Percentiles rank a stretch among this genome's conserved stretches.
Evolutionary conservation across 1,140 invertebrate genomes (phyloP).

Genomic region (Drosophila ercepeae): DNA sequence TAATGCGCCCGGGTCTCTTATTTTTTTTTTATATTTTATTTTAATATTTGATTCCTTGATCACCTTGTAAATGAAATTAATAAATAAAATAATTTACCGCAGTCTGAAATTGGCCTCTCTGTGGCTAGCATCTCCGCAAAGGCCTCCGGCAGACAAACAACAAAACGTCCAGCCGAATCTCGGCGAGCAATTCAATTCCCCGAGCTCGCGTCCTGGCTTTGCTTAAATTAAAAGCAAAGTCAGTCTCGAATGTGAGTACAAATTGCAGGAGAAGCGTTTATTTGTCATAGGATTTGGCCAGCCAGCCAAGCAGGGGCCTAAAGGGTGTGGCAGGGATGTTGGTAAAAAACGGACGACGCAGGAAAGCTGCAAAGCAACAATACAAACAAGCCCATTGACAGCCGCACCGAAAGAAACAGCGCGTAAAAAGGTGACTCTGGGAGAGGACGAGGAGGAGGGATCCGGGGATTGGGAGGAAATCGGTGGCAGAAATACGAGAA

Average conservation of each 20-base stretch:
- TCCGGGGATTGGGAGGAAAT: constrained; percentile 9
- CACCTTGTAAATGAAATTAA: too few relatives aligned
- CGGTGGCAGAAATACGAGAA: constrained; percentile 27
- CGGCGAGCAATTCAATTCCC: constrained; percentile 42
- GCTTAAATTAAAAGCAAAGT: constrained; percentile 79
- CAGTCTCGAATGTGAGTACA: constrained; percentile 53
- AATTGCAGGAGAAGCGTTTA: constrained; percentile 76
- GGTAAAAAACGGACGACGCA: not conserved
- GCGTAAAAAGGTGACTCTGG: not conserved
- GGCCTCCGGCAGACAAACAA: not conserved
- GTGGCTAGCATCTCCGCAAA: too few relatives aligned
- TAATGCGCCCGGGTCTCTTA: too few relatives aligned
- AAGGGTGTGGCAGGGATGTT: constrained; percentile 11
- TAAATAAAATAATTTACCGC: too few relatives aligned
- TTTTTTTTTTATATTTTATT: too few relatives aligned
- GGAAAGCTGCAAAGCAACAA: constrained; percentile 66
- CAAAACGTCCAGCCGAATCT: not conserved
- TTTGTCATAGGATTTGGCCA: constrained; percentile 74
- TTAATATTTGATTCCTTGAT: too few relatives aligned
- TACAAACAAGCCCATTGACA: constrained; percentile 60
- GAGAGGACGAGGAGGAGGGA: too few relatives aligned
- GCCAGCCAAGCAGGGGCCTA: constrained; percentile 31
- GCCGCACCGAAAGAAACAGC: constrained; percentile 26
- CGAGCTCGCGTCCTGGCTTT: constrained; percentile 32
- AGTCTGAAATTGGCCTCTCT: too few relatives aligned